Conservation (phyloP, 2,888 invertebrate genomes). For the Odontocolon sp. region DNA sequence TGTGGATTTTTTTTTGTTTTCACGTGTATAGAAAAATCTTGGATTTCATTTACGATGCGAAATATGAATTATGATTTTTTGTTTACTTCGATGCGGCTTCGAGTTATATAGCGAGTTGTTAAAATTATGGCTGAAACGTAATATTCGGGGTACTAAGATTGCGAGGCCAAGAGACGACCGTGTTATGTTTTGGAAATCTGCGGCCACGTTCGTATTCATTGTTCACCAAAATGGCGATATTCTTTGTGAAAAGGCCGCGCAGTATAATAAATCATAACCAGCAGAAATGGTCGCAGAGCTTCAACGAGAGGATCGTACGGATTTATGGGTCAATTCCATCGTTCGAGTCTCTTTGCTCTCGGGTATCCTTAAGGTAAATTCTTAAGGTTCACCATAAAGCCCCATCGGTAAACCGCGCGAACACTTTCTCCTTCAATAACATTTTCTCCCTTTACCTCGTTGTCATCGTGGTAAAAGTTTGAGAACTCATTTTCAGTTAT, state of each 20-base stretch:
- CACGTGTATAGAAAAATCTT: background rate
- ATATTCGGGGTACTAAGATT: slow-evolving; percentile 6
- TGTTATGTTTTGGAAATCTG: slow-evolving; percentile 71
- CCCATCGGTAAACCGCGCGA: slow-evolving; percentile 27
- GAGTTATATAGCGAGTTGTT: background rate
- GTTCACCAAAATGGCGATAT: slow-evolving; percentile 57
- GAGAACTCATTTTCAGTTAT: background rate
- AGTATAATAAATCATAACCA: slow-evolving; percentile 72
- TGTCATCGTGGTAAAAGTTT: slow-evolving; percentile 39
- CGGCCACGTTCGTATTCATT: slow-evolving; percentile 67
- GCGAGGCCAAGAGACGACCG: background rate
- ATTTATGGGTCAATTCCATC: slow-evolving; percentile 73
- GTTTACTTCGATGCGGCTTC: background rate
- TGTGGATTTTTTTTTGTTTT: no score
- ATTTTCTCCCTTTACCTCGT: slow-evolving; percentile 27
- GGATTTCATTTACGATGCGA: background rate
- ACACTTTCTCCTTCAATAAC: slow-evolving; percentile 43
- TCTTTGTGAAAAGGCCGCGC: slow-evolving; percentile 23
- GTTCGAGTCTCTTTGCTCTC: no score
- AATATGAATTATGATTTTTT: slow-evolving; percentile 3
- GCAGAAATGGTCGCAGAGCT: slow-evolving; percentile 7
- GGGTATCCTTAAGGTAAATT: no score
- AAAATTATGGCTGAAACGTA: background rate
- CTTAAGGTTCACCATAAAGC: no score
- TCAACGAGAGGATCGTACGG: slow-evolving; percentile 46